Evolutionary conservation across 1,140 invertebrate genomes (phyloP), one percentile per base, ranked within the genome.

Genomic region (Bombus difficillimus): DNA sequence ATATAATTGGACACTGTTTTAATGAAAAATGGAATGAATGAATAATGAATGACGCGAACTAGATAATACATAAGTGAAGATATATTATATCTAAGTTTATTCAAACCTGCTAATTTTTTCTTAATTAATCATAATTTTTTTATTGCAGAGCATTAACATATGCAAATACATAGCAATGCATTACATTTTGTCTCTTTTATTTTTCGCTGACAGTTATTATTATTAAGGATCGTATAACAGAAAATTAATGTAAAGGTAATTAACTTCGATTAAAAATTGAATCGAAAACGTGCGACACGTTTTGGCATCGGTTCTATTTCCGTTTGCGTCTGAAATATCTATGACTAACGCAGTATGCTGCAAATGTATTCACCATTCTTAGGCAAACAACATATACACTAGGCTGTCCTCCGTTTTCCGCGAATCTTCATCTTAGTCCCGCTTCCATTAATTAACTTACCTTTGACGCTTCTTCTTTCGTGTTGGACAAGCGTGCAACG

Each of bases 391-490:
- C 25, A 18, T 68, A 39, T 81, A 53, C 43, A 12, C 6, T 78
- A 39, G 13, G 39, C 43, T 41, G 37, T 59, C 37, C 64, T 83
- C 78, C 75, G 22, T 69, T 77, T 57, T 39, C 18, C 8, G 43
- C 9, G 6, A 53, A 39, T 79, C 18, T 78, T 18, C 12, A 37
- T 34, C 3, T 43, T 12, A 32, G 9, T n/a, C 32, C 15, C 6
- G 12, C 41, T 59, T 3, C 5, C 9, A 22, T 62, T 71, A 18
- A 80, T 72, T 53, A 80, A 47, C 77, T 80, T 13, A 85, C 83
- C 83, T 85, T 85, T 37, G 34, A 25, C 10, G 77, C 18, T 39
- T 85, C 83, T 85, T 80, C 76, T 25, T 85, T 85, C 34, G 53
- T 32, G 28, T 59, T 53, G 1, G 83, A 73, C 39, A 80, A 43